These are phyloP conservation scores for Nephrotoma guestfalica DNA, from an alignment of 2,888 invertebrate genomes.

Conservation along the genomic window DNA sequence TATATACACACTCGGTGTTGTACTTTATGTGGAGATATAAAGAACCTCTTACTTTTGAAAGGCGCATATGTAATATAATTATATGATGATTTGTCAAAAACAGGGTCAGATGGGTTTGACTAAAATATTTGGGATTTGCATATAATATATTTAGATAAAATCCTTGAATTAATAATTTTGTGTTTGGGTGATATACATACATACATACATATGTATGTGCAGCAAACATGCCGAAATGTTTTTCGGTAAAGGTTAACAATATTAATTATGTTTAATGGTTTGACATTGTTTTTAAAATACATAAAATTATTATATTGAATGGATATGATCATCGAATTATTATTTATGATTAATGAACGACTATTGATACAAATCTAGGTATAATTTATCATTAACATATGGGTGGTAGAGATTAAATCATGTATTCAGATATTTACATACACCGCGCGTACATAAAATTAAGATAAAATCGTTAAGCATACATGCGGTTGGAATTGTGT, in stretches of 20 bases:
- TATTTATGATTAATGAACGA: neutral
- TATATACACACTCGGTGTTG: neutral
- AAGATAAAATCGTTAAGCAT: neutral
- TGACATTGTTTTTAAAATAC: neutral
- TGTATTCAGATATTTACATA: neutral
- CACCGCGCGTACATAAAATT: neutral
- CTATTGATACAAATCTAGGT: neutral
- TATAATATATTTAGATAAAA: neutral
- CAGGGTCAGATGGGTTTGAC: neutral
- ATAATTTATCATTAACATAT: neutral
- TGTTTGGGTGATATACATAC: neutral
- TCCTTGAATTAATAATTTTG: neutral
- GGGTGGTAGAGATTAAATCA: neutral
- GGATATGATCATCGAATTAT: neutral
- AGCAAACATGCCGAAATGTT: neutral
- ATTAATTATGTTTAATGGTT: neutral
- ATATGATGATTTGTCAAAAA: neutral
- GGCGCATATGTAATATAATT: neutral
- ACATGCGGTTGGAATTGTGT: neutral
- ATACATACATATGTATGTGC: neutral
- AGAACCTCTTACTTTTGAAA: neutral
- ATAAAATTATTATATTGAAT: neutral
- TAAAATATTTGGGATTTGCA: neutral
- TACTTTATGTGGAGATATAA: neutral
- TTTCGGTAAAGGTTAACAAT: neutral